A percentile compares a stretch with the other conserved stretches of the same genome.
Evolutionary conservation across 1,140 invertebrate genomes (phyloP).

Genomic region (Rhagoletis pomonella): DNA sequence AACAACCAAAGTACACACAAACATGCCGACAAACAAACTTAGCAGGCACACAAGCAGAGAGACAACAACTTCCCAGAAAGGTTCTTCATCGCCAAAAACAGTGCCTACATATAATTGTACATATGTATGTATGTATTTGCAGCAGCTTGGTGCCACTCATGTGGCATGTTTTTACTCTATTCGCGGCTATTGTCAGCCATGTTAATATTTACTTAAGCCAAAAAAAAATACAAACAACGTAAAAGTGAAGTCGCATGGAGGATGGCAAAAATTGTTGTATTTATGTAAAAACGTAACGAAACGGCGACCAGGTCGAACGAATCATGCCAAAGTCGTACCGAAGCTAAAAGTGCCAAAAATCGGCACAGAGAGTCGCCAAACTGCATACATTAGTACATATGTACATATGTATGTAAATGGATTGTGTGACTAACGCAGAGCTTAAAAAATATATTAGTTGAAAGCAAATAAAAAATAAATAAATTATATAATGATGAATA

Average conservation of each 20-base stretch:
- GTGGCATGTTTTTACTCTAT: not conserved
- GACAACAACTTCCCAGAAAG: not conserved
- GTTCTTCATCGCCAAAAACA: not conserved
- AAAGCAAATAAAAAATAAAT: not conserved
- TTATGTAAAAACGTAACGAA: not conserved
- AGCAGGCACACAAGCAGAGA: not conserved
- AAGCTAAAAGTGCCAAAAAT: not conserved
- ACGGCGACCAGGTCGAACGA: not conserved
- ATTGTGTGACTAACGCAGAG: not conserved
- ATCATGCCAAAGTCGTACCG: not conserved
- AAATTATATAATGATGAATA: not conserved
- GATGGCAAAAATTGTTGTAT: not conserved
- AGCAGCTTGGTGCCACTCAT: not conserved
- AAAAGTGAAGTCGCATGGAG: not conserved
- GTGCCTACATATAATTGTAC: not conserved
- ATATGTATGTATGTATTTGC: not conserved
- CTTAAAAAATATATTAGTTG: not conserved
- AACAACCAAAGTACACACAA: conserved; percentile 1
- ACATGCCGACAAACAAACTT: not conserved
- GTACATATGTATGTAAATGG: not conserved
- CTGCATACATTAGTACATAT: not conserved
- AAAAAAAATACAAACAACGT: not conserved
- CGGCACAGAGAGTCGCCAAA: not conserved
- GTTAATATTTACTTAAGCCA: not conserved
- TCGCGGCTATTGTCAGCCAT: not conserved